Evolutionary conservation across 1,140 invertebrate species (phyloP).

Genomic region (Sarcophaga peregrina): DNA sequence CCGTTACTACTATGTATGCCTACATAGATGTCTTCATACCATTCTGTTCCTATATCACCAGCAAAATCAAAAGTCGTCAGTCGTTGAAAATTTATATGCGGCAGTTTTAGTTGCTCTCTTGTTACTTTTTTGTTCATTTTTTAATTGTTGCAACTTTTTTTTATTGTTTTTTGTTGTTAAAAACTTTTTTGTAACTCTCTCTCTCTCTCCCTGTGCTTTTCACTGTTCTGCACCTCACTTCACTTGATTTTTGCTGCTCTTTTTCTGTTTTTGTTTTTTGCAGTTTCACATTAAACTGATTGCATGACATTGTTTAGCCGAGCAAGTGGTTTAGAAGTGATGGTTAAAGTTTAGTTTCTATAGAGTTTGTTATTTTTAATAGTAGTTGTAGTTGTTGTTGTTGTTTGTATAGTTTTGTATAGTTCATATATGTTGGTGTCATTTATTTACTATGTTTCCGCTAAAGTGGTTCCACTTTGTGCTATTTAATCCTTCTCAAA

Average conservation of each 20-base stretch:
- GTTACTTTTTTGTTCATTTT: slow-evolving; percentile 8
- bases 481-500: slow-evolving; percentile 40
- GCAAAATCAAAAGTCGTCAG: too few relatives aligned
- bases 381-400: background rate
- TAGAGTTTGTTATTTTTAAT: background rate
- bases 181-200: background rate
- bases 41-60: too few relatives aligned
- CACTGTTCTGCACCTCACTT: background rate
- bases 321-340: slow-evolving; percentile 39
- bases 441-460: slow-evolving; percentile 43
- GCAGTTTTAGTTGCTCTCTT: background rate
- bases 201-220: background rate
- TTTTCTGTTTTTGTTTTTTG: slow-evolving; percentile 27
- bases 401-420: slow-evolving; percentile 6
- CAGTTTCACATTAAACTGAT: slow-evolving; percentile 40
- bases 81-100: slow-evolving; percentile 11
- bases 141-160: slow-evolving; percentile 35
- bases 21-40: too few relatives aligned
- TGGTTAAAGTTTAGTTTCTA: slow-evolving; percentile 38
- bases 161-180: background rate
- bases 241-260: background rate
- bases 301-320: slow-evolving; percentile 40
- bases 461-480: slow-evolving; percentile 44
- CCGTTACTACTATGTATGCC: too few relatives aligned
- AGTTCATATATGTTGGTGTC: slow-evolving; percentile 30